Base-by-base conservation (phyloP, 2,888 invertebrate species). In the Protophormia terraenovae region DNA sequence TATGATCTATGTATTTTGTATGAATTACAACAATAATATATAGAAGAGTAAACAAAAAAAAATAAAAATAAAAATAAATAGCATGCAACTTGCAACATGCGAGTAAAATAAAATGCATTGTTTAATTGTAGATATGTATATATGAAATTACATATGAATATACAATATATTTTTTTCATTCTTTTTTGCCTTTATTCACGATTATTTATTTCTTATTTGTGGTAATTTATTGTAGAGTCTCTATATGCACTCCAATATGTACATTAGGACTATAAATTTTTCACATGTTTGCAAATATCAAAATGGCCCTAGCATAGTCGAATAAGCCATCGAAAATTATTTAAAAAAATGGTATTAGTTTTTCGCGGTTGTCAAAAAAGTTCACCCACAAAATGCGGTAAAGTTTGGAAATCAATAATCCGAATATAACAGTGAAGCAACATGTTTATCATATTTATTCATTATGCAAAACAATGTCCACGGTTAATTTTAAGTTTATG, bases 1-100 rank as follows among this genome's bases (percentile, higher is more conserved):
- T 91, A 91, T 90, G 91, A 89, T 90, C 90, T 32, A 58, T 69
- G 24, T 35, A 58, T 58, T 32, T 50, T 69, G 24, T 35, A 58
- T 58, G 45, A 58, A 58, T 60, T 24, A 67, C 58, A 58, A 62
- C 19, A 64, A 32, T 45, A 66, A 67, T 24, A n/a, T n/a, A n/a
- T n/a, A n/a, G n/a, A 53, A 66, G 66, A 32, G 45, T n/a, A n/a
- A n/a, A 71, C n/a, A 50, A 35, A n/a, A 50, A 27, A 14, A 67
- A 45, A 10, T 4, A 41, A 45, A 45, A 6, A 22, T 24, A 60
- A 16, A 35, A 5, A 29, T 19, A 38, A 32, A 38, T 32, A 4
- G 22, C 35, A 47, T 45, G 32, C 41, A 72, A 69, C 50, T 38
- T 55, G 19, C 64, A 62, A 71, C 53, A 53, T 71, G 64, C 64